Evolutionary conservation across 2,797 vertebrate genomes (phyloP), one percentile per base, ranked within the genome.

Genomic region (Sorex maritimensis): DNA sequence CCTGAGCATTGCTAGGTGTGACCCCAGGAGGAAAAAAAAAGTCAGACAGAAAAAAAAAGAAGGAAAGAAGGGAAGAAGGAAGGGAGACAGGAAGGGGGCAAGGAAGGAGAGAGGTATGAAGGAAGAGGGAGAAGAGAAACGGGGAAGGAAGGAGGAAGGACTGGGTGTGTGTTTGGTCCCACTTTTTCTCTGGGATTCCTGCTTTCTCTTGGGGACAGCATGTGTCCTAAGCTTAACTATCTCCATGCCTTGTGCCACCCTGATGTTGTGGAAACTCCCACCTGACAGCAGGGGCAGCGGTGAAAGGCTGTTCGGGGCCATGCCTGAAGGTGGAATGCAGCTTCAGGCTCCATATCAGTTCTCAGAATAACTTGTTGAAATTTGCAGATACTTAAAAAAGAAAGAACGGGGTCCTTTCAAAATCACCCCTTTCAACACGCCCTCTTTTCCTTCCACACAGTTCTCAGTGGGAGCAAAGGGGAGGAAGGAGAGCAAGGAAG

Each of bases 331-430:
- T 28, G 17, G 9, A n/a, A 61, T 19, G n/a, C 11, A 30, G 74
- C 44, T 52, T 24, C 49, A 52, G 6, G 46, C 61, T 8, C 61
- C 81, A 24, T 6, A 26, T 52, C 11, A 58, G 23, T 46, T 13
- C 52, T 87, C 71, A 24, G 81, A 44, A 63, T 17, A 63, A 14
- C 14, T 21, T 15, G 61, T 21, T 30, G n/a, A 46, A 19, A 23
- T 44, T 91, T 61, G 67, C 38, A 67, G 73, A 46, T 71, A 21
- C 12, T 92, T 81, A 63, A 63, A 13, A 78, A 67, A 68, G 65
- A 74, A 65, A 93, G 77, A 73, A 28, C 0, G 30, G 77, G 2
- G 21, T 44, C 44, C 2, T 2, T 68, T 87, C 75, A 19, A 46
- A 30, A 68, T 38, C 26, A 61, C 30, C 15, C 24, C 30, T 79